Evolutionary conservation across 1,140 invertebrate genomes (phyloP), one percentile per base, ranked within the genome.

Genomic region (Homalodisca vitripennis): DNA sequence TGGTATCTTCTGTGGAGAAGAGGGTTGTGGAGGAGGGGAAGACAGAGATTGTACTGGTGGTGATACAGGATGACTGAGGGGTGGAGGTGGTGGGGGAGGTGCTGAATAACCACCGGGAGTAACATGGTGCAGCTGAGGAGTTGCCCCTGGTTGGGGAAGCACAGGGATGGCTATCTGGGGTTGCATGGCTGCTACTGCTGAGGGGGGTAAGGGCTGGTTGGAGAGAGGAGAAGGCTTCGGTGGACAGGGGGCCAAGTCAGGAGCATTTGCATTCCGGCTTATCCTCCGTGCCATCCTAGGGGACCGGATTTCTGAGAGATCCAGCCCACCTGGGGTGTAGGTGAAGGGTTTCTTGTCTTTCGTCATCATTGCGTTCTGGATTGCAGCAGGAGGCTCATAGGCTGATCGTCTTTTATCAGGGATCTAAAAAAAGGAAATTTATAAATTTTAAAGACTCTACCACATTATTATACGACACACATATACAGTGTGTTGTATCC

Each of bases 331-430:
- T 1, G 94, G 94, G 17, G 94, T 95, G 77, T 97, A 97, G 1
- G 94, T 97, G 78, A 97, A 97, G 0, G 94, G 94, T 77, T 94
- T 96, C 79, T 96, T 97, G 78, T 97, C 94, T 81, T 95, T 94
- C 71, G 91, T 94, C 87, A 94, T 89, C 92, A 97, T 94, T 3
- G 94, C 93, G 76, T 94, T 94, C 77, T 95, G 92, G 30, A 97
- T 91, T 57, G 92, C 93, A 48, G 90, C 88, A 68, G 94, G 94
- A 53, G 94, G 92, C 77, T 92, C 91, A 66, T 80, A 81, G 3
- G 69, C 53, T 46, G 32, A 22, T 79, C 76, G 53, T 74, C 77
- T 70, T 46, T 73, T 34, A 53, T 74, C 47, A 68, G 74, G 70
- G 31, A 76, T 75, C 67, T 73, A 72, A 6, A 71, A 68, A 57